Conservation (phyloP, 2,888 invertebrate genomes). For the Aspidiotus rigidus region DNA sequence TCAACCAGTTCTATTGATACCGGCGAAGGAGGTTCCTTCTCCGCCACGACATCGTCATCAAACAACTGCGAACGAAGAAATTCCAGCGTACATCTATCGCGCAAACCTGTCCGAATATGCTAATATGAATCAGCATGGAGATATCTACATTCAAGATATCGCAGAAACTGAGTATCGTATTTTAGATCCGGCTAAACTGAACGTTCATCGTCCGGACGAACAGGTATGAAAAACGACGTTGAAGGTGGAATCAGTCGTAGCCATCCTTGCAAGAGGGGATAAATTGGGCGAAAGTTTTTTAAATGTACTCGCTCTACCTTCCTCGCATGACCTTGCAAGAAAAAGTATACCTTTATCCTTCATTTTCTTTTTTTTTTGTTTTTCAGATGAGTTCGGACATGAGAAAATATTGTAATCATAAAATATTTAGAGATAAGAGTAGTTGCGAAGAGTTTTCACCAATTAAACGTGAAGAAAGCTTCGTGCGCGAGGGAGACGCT, state of each 20-base stretch:
- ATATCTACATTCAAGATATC: constrained; percentile 47
- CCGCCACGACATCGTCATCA: constrained; percentile 4
- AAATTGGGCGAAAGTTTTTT: too few relatives aligned
- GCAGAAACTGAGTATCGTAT: constrained; percentile 45
- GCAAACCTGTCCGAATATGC: neutral
- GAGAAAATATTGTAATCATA: neutral
- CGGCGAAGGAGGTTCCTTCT: neutral
- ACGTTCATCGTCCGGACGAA: constrained; percentile 38
- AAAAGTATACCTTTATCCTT: neutral
- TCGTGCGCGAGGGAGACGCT: constrained; percentile 73
- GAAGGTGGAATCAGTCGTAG: too few relatives aligned
- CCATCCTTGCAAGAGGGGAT: too few relatives aligned
- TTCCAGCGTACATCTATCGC: constrained; percentile 17
- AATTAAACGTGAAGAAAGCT: constrained; percentile 49
- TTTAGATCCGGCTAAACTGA: constrained; percentile 38
- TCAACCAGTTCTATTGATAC: constrained; percentile 18
- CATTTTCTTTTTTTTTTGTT: neutral
- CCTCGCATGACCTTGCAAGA: too few relatives aligned
- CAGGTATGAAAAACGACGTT: constrained; percentile 36
- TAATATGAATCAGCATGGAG: neutral
- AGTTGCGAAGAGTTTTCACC: neutral
- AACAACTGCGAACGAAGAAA: constrained; percentile 5
- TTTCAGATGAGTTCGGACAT: neutral
- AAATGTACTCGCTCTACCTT: too few relatives aligned
- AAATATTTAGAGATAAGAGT: neutral